These are phyloP conservation scores for Chionoecetes opilio DNA, from an alignment of 1,140 invertebrate genomes.

Conservation along the genomic window DNA sequence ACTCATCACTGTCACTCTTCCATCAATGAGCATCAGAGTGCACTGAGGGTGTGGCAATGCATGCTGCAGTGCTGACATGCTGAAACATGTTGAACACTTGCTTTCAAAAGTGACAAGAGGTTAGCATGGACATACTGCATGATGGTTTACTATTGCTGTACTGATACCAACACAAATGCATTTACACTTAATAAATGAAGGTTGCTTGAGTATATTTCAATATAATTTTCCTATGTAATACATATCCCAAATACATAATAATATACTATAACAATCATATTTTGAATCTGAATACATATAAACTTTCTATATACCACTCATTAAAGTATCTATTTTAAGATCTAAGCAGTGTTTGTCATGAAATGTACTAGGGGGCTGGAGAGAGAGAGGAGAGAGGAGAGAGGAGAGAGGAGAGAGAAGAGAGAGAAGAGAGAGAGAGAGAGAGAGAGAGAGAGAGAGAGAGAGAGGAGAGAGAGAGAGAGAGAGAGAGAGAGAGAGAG, in stretches of 20 bases:
- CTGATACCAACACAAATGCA: not conserved
- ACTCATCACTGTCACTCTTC: too few relatives aligned
- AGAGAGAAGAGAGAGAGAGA: not conserved
- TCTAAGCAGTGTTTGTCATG: not conserved
- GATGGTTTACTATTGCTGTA: not conserved
- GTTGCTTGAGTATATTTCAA: not conserved
- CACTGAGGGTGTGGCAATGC: not conserved
- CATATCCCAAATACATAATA: not conserved
- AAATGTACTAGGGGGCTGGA: not conserved
- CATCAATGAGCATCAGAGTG: not conserved
- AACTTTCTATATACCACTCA: constrained; percentile 10
- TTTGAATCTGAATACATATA: constrained; percentile 10
- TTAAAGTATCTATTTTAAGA: not conserved
- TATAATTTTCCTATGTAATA: not conserved
- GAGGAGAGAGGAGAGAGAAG: not conserved
- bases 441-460: not conserved
- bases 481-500: not conserved
- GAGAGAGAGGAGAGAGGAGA: not conserved
- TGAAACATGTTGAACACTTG: not conserved
- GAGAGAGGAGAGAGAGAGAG: not conserved
- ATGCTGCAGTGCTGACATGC: not conserved
- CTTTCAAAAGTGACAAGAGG: not conserved
- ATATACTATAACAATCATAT: constrained; percentile 10
- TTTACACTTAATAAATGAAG: not conserved
- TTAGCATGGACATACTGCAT: not conserved